These are phyloP conservation scores for Acheta domesticus DNA, from an alignment of 2,888 invertebrate species.

Conservation along the genomic window DNA sequence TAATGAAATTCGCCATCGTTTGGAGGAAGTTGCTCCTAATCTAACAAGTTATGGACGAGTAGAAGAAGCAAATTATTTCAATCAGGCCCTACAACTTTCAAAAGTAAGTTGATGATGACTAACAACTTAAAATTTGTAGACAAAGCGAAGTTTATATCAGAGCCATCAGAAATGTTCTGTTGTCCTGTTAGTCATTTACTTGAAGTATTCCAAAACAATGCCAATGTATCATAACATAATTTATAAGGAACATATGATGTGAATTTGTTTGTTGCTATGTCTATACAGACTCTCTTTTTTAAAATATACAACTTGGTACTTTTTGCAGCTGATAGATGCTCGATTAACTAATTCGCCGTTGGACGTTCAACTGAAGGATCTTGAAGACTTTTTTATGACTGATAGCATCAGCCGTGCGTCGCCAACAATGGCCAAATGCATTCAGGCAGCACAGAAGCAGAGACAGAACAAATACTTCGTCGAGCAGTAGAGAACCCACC, in stretches of 20 bases:
- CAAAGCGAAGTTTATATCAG: too few relatives aligned
- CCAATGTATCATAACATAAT: background rate
- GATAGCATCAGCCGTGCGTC: constrained; percentile 94
- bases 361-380: constrained; percentile 68
- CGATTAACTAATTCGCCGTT: constrained; percentile 52
- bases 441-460: constrained; percentile 82
- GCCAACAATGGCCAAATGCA: constrained; percentile 97
- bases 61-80: constrained; percentile 80
- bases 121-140: too few relatives aligned
- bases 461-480: constrained; percentile 46
- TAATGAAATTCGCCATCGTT: constrained; percentile 74
- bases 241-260: too few relatives aligned
- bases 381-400: constrained; percentile 93
- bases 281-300: too few relatives aligned
- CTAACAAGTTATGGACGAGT: constrained; percentile 78
- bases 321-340: constrained; percentile 44
- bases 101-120: constrained; percentile 49
- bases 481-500: background rate
- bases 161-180: too few relatives aligned
- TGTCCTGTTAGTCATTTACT: too few relatives aligned
- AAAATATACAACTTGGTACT: too few relatives aligned
- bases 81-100: constrained; percentile 72
- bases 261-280: too few relatives aligned
- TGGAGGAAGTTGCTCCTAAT: constrained; percentile 85
- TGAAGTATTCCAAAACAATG: background rate